These are phyloP conservation scores for Tolypeutes matacus DNA, from an alignment of 2,797 vertebrate genomes.

Conservation along the genomic window DNA sequence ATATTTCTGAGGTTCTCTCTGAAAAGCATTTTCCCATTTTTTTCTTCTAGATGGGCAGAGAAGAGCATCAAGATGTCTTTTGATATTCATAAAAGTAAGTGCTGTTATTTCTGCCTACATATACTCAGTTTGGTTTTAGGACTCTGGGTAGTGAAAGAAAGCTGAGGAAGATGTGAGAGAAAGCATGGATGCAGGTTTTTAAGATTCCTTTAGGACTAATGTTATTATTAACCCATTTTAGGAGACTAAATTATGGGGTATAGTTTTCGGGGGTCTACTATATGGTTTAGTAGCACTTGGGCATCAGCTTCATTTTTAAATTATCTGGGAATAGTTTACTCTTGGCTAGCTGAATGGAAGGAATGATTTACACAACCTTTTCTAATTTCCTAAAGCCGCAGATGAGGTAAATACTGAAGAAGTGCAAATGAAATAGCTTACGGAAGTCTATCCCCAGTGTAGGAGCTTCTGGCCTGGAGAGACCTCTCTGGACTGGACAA, in stretches of 20 bases:
- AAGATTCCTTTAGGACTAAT: not conserved
- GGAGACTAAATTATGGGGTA: not conserved
- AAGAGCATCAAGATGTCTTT: not conserved
- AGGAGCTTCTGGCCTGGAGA: not conserved
- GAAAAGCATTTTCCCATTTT: not conserved
- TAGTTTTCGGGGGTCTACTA: not conserved
- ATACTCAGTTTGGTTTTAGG: not conserved
- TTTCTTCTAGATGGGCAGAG: conserved; percentile 4
- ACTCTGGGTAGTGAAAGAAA: not conserved
- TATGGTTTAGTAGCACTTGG: not conserved
- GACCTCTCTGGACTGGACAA: not conserved
- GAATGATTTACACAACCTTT: not conserved
- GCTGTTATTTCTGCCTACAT: not conserved
- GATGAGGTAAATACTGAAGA: conserved; percentile 15
- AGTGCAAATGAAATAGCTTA: not conserved
- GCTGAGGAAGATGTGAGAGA: not conserved
- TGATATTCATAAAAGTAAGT: not conserved
- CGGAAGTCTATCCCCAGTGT: not conserved
- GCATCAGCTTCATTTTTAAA: not conserved
- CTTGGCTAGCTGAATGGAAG: not conserved
- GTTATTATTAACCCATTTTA: not conserved
- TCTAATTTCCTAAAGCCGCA: conserved; percentile 54
- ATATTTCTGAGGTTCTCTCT: not conserved
- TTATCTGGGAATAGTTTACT: conserved; percentile 41
- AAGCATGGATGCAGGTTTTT: not conserved